These are phyloP conservation scores for Dynastes maya DNA, from an alignment of 2,888 invertebrate genomes.

Conservation along the genomic window DNA sequence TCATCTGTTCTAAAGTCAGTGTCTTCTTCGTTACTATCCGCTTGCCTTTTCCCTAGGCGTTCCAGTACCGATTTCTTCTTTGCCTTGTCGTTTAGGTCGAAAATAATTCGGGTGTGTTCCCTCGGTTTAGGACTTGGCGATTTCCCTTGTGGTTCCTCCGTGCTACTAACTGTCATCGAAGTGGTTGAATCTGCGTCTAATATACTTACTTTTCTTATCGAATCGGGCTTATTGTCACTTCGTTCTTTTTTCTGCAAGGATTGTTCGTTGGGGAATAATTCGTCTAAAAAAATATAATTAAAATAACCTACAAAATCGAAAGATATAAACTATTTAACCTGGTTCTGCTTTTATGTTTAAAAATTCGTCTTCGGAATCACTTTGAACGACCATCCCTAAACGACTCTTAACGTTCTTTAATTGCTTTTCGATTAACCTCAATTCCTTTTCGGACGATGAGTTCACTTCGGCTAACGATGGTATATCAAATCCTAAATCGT, in stretches of 20 bases:
- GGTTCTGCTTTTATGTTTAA: constrained; percentile 79
- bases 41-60: constrained; percentile 69
- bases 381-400: constrained; percentile 71
- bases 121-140: constrained; percentile 47
- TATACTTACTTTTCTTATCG: constrained; percentile 43
- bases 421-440: constrained; percentile 77
- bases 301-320: neutral
- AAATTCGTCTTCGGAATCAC: constrained; percentile 75
- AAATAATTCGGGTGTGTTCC: constrained; percentile 60
- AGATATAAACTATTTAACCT: constrained; percentile 59
- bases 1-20: constrained; percentile 39
- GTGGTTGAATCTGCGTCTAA: constrained; percentile 35
- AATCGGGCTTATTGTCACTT: constrained; percentile 36
- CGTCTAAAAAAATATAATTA: constrained; percentile 55
- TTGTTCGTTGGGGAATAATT: constrained; percentile 59
- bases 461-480: constrained; percentile 71
- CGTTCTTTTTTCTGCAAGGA: constrained; percentile 43
- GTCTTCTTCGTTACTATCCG: constrained; percentile 50
- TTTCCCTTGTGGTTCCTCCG: constrained; percentile 33
- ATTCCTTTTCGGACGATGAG: constrained; percentile 70
- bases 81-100: constrained; percentile 56
- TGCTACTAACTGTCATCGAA: constrained; percentile 18
- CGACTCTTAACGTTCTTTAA: constrained; percentile 75
- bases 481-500: constrained; percentile 70
- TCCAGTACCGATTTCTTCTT: constrained; percentile 70